These are phyloP conservation scores for Cataglyphis albicans DNA, from an alignment of 2,888 invertebrate genomes.

Conservation along the genomic window DNA sequence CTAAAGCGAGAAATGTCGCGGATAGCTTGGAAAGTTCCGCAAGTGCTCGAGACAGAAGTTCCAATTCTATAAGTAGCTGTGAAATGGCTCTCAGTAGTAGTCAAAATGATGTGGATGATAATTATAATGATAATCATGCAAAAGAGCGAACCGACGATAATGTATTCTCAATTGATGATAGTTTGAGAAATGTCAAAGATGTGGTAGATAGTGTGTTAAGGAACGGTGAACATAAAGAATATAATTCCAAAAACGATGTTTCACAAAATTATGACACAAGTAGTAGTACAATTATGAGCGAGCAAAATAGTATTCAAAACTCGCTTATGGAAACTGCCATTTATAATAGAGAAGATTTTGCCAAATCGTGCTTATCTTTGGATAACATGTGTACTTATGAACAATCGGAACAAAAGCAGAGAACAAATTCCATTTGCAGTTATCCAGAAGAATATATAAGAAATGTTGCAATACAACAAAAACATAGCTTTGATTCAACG, in stretches of 20 bases:
- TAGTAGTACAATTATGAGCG: conserved; percentile 43
- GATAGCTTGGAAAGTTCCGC: conserved; percentile 75
- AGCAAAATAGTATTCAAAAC: conserved; percentile 52
- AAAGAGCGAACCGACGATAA: conserved; percentile 62
- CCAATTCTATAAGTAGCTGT: conserved; percentile 85
- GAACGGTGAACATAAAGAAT: conserved; percentile 55
- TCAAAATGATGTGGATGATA: conserved; percentile 81
- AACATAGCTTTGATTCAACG: conserved; percentile 73
- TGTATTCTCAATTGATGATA: conserved; percentile 55
- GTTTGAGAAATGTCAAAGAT: conserved; percentile 63
- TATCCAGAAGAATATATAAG: conserved; percentile 71
- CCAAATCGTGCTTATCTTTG: conserved; percentile 71
- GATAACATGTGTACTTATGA: conserved; percentile 68
- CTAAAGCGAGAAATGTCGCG: conserved; percentile 74
- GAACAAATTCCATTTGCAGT: conserved; percentile 71
- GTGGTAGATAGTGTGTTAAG: conserved; percentile 54
- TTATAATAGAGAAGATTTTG: conserved; percentile 60
- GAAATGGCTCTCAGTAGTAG: conserved; percentile 84
- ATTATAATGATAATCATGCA: conserved; percentile 74
- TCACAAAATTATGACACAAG: conserved; percentile 50
- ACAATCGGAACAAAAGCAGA: conserved; percentile 66
- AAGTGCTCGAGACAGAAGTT: conserved; percentile 81
- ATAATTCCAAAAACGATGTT: conserved; percentile 41
- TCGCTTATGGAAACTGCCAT: conserved; percentile 46
- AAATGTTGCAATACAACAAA: conserved; percentile 54